Base-by-base conservation (phyloP, 2,888 invertebrate genomes). In the Lymantria dispar region DNA sequence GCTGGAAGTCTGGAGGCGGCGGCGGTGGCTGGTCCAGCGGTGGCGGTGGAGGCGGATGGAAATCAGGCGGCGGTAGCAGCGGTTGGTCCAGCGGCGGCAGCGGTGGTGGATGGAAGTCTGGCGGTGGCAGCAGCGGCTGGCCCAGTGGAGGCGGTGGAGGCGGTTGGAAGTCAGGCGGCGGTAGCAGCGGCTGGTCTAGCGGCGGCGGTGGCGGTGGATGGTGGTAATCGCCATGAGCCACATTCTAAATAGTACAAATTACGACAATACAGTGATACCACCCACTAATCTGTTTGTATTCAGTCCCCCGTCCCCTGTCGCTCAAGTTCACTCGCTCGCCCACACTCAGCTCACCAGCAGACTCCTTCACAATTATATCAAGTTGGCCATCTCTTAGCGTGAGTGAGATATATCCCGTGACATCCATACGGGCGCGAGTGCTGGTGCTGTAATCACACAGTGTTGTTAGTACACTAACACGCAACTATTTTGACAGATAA, bases 191-290 rank as follows among this genome's bases (percentile, higher is more conserved):
- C 14, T 74, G 69, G 60, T 55, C 62, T 22, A 45, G 49, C 45
- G 49, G 49, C 14, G 50, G 50, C 2, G 66, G 66, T 48, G 48
- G 61, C 47, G 62, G 64, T 50, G 84, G 86, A 64, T 85, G 87
- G 87, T 87, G 86, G 85, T 87, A 80, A 85, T 74, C 69, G 54
- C 61, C 57, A 45, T 41, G 40, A 43, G 49, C 45, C 39, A 58
- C 49, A 1, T 56, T 50, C 49, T 33, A 43, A 57, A 59, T 76
- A 80, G 73, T 68, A 67, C 70, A 73, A 78, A 72, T 73, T 64
- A 53, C 52, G 64, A 74, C 71, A 84, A 82, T 83, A 85, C 71
- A 84, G 71, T 77, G 76, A 80, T 83, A 82, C 78, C 77, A 80
- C 74, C 60, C 56, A 67, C 39, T n/a, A 52, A 13, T n/a, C 49